These are phyloP conservation scores for Malacosoma neustria DNA, from an alignment of 2,888 invertebrate genomes.

Conservation along the genomic window DNA sequence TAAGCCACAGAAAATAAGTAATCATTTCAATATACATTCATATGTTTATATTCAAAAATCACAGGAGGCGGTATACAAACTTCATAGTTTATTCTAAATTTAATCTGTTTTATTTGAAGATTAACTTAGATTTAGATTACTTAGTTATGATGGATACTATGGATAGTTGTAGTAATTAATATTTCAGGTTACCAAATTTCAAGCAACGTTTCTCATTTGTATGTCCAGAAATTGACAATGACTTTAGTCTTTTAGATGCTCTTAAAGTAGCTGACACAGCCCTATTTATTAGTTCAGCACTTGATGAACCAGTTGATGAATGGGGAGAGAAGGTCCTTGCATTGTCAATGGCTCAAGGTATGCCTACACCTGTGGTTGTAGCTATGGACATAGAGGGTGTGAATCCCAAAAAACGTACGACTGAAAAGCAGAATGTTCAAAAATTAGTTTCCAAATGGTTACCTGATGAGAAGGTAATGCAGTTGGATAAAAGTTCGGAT, in stretches of 20 bases:
- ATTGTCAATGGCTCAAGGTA: constrained; percentile 85
- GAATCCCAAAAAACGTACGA: constrained; percentile 81
- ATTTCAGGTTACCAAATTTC: constrained; percentile 85
- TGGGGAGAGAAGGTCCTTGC: constrained; percentile 87
- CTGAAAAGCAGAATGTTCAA: constrained; percentile 79
- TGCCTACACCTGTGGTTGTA: constrained; percentile 85
- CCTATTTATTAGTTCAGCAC: constrained; percentile 84
- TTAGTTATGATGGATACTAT: too few species aligned
- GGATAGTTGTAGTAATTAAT: too few species aligned
- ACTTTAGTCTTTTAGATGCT: constrained; percentile 85
- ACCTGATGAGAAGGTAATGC: constrained; percentile 87
- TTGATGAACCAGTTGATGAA: constrained; percentile 82
- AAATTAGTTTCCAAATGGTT: constrained; percentile 80
- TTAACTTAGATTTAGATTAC: too few species aligned
- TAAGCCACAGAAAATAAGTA: too few species aligned
- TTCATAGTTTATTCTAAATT: too few species aligned
- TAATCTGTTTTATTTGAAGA: too few species aligned
- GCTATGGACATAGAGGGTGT: constrained; percentile 84
- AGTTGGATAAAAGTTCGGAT: constrained; percentile 84
- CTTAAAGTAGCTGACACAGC: constrained; percentile 91
- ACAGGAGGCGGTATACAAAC: too few species aligned
- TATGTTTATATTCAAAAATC: too few species aligned
- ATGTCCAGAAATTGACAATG: constrained; percentile 81
- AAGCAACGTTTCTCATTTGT: constrained; percentile 92
- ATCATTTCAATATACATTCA: too few species aligned